Evolutionary conservation across 2,113 vertebrate species (phyloP).

Genomic region (Esox niger): DNA sequence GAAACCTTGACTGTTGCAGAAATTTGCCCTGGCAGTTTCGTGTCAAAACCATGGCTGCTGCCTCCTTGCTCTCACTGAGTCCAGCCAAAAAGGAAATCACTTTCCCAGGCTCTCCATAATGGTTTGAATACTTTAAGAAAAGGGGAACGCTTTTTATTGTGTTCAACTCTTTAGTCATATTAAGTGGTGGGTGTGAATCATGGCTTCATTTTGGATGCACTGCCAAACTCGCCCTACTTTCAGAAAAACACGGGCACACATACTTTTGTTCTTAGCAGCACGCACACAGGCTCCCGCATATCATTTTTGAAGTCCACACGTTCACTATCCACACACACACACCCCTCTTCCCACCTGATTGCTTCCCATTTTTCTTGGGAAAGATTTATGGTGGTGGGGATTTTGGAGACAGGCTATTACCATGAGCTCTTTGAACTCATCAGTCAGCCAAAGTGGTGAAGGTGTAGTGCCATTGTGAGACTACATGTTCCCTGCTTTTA

Average conservation of each 20-base stretch:
- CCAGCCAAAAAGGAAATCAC: constrained; percentile 57
- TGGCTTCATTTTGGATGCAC: constrained; percentile 36
- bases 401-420: constrained; percentile 75
- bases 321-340: constrained; percentile 15
- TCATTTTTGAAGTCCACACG: background rate
- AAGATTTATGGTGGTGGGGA: constrained; percentile 71
- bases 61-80: constrained; percentile 14
- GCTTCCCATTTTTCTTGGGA: constrained; percentile 69
- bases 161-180: constrained; percentile 63
- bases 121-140: constrained; percentile 59
- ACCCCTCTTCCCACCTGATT: constrained; percentile 66
- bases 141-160: constrained; percentile 41
- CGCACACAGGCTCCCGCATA: constrained; percentile 3
- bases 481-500: constrained; percentile 22
- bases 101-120: constrained; percentile 50
- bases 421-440: constrained; percentile 75
- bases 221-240: constrained; percentile 24
- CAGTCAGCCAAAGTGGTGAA: constrained; percentile 68
- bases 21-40: too few relatives aligned
- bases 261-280: too few relatives aligned
- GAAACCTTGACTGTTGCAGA: constrained; percentile 9
- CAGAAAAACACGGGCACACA: constrained; percentile 15
- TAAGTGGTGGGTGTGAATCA: constrained; percentile 52
- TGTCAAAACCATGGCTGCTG: background rate
- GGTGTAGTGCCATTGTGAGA: constrained; percentile 25